These are phyloP conservation scores for Trachelus iudaicus DNA, from an alignment of 2,888 invertebrate genomes.

Conservation along the genomic window DNA sequence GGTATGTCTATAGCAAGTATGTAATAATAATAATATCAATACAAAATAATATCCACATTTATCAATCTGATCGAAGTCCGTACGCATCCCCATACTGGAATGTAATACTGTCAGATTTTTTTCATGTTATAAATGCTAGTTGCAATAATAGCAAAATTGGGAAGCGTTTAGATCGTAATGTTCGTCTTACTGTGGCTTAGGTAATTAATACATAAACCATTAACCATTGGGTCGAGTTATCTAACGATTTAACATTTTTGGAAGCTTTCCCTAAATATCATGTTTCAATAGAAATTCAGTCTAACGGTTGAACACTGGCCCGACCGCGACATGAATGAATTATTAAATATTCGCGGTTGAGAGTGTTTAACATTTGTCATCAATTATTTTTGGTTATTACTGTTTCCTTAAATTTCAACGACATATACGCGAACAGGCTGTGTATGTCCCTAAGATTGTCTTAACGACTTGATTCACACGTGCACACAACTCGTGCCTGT, in stretches of 20 bases:
- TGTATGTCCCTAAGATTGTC: not conserved
- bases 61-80: not conserved
- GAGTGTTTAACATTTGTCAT: not conserved
- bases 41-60: not conserved
- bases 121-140: not conserved
- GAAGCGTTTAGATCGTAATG: not conserved
- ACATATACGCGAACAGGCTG: not conserved
- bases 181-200: not conserved
- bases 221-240: not conserved
- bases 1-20: not conserved
- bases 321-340: not conserved
- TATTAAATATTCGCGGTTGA: not conserved
- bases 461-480: not conserved
- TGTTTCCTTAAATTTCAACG: not conserved
- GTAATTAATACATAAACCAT: not conserved
- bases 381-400: not conserved
- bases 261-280: not conserved
- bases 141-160: not conserved
- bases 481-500: not conserved
- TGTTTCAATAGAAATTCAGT: conserved; percentile 4
- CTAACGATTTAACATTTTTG: not conserved
- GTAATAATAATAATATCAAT: not conserved
- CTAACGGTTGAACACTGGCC: not conserved
- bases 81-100: not conserved
- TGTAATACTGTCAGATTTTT: not conserved